These are phyloP conservation scores for Chrysolina haemoptera DNA, from an alignment of 2,888 invertebrate genomes.

Conservation along the genomic window DNA sequence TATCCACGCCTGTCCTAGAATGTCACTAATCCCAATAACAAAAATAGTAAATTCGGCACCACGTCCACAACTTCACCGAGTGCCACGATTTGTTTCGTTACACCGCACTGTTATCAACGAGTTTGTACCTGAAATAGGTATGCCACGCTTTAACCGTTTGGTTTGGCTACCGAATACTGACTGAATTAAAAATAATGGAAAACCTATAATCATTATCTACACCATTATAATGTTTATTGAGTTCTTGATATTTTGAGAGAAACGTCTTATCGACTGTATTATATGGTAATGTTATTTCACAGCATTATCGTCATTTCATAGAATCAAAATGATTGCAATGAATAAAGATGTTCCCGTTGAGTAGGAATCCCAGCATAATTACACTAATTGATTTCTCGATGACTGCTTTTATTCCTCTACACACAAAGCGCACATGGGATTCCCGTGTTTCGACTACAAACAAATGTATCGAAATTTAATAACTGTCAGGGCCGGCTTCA, in stretches of 20 bases:
- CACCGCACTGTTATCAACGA: slow-evolving; percentile 8
- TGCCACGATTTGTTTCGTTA: background rate
- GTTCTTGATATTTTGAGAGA: slow-evolving; percentile 14
- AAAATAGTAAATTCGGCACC: background rate
- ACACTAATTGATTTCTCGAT: background rate
- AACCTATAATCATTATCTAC: slow-evolving; percentile 17
- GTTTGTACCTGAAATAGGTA: slow-evolving; percentile 8
- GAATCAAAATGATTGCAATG: background rate
- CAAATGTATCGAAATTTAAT: background rate
- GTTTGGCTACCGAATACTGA: slow-evolving; percentile 26
- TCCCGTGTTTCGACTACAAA: background rate
- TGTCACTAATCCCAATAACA: slow-evolving; percentile 5
- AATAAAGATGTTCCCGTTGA: slow-evolving; percentile 1
- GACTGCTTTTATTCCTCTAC: background rate
- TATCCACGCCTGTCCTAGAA: background rate
- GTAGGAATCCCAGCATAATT: slow-evolving; percentile 1
- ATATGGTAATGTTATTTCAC: slow-evolving; percentile 9
- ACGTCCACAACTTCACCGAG: slow-evolving; percentile 4
- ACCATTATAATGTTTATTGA: slow-evolving; percentile 15
- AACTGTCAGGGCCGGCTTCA: background rate
- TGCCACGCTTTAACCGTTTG: slow-evolving; percentile 8
- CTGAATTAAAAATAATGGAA: slow-evolving; percentile 24
- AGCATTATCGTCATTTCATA: background rate
- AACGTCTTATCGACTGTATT: slow-evolving; percentile 9
- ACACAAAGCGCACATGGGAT: background rate